These are phyloP conservation scores for Bombus difficillimus DNA, from an alignment of 1,140 invertebrate genomes.

Conservation along the genomic window DNA sequence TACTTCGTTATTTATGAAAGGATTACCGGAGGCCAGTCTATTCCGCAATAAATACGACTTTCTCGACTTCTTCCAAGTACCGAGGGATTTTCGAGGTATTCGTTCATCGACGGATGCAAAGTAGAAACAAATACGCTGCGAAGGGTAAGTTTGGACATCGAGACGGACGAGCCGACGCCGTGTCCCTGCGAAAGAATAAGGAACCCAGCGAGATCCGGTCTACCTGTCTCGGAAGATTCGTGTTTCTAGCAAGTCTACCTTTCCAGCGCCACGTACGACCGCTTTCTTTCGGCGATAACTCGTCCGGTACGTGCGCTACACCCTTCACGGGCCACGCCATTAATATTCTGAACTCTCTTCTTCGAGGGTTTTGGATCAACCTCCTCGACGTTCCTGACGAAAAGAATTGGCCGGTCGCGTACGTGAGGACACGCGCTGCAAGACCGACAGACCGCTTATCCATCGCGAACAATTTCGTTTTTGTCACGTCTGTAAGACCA, in stretches of 20 bases:
- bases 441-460: neutral
- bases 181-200: neutral
- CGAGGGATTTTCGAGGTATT: neutral
- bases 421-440: neutral
- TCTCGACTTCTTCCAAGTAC: neutral
- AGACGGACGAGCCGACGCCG: neutral
- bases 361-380: neutral
- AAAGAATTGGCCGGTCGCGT: neutral
- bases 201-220: neutral
- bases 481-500: neutral
- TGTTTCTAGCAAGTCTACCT: neutral
- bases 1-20: constrained; percentile 58
- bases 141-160: no score
- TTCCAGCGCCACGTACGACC: constrained; percentile 35
- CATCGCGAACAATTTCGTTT: neutral
- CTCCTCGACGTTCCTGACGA: neutral
- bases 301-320: neutral
- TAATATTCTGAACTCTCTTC: constrained; percentile 43
- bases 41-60: constrained; percentile 29
- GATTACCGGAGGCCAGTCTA: constrained; percentile 31
- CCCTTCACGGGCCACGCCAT: neutral
- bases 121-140: neutral
- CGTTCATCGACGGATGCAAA: no score
- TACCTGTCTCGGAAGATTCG: neutral
- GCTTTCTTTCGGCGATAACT: constrained; percentile 47